Base-by-base conservation (phyloP, 2,888 invertebrate genomes). In the Lamellibrachia satsuma region DNA sequence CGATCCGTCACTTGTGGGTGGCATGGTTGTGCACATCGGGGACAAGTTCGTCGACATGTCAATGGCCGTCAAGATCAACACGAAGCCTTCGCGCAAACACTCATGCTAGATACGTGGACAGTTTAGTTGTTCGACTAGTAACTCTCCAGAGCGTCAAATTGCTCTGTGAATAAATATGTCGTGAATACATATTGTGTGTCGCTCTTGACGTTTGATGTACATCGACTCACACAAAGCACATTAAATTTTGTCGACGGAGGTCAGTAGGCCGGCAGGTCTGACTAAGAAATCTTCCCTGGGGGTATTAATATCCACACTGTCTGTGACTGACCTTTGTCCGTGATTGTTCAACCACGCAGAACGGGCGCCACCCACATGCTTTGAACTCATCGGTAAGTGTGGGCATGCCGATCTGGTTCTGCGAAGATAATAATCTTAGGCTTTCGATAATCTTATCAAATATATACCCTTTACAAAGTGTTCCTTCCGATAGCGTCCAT, bases 41-140 rank as follows among this genome's bases (percentile, higher is more conserved):
- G 99, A 99, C 97, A 98, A 98, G 96, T 99, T 98, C 97, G 98
- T 99, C 91, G 99, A 99, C 96, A 98, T 99, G 99, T 99, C 99
- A 96, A 98, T 99, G 95, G 98, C 98, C 95, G 98, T 97, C 96
- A 99, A 99, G 97, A 97, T 99, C 94, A 98, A 98, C 97, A 98
- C 98, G 96, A 39, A 39, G 39, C 39, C 39, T 39, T 1, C 39
- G 39, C 39, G 39, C 39, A 39, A 39, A 39, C 39, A 39, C 39
- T 39, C 39, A 39, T 39, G 39, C 39, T 39, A 1, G 39, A 39
- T 39, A 39, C 39, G 39, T 39, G 39, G 39, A 39, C 39, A 39
- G 39, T 39, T 39, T 39, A 39, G 39, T 39, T 39, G 39, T 39
- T 39, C 39, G 0, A 39, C 39, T 39, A 39, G 39, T 39, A 39